Base-by-base conservation (phyloP, 2,888 invertebrate genomes). In the Isotomurus palustris region DNA sequence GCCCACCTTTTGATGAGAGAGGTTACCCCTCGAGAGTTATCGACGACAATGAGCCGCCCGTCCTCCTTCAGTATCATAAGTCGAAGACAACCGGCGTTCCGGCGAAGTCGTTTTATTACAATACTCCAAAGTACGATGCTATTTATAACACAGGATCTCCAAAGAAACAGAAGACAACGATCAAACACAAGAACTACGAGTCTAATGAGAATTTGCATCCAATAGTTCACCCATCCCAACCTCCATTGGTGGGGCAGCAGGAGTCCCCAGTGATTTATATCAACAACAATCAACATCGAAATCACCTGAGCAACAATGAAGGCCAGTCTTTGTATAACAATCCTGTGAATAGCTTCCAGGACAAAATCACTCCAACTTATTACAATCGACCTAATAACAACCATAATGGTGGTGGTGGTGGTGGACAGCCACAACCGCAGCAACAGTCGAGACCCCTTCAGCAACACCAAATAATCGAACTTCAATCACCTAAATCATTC, bases 11-110 rank as follows among this genome's bases (percentile, higher is more conserved):
- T 49, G 68, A 70, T 35, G 64, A 63, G 32, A 45, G 64, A 27
- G 70, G 70, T 17, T 70, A 70, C 53, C 70, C 70, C 3, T 65
- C 66, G 2, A 43, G 70, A 44, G 58, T 66, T 12, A 28, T 63
- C 17, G 68, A 68, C n/a, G 66, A 68, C 17, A 56, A 55, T 41
- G 48, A 57, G 29, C 58, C 58, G 17, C 50, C 48, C 2, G 49
- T 51, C 4, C 27, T 51, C 25, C 53, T 59, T 14, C 51, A 59
- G 3, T 60, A 48, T 44, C 56, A 63, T 10, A 63, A 61, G 56
- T n/a, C n/a, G n/a, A 68, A 62, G 36, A 61, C 66, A 1, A 66
- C 68, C 2, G 58, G 63, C 41, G 53, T 57, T 10, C 64, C 67
- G 8, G 49, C 56, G 19, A 69, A 69, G 57, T 54, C 66, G 2